Percentiles rank a stretch among this genome's conserved stretches.
Evolutionary conservation across 2,113 vertebrate genomes (phyloP).

Genomic region (Poicephalus gulielmi): DNA sequence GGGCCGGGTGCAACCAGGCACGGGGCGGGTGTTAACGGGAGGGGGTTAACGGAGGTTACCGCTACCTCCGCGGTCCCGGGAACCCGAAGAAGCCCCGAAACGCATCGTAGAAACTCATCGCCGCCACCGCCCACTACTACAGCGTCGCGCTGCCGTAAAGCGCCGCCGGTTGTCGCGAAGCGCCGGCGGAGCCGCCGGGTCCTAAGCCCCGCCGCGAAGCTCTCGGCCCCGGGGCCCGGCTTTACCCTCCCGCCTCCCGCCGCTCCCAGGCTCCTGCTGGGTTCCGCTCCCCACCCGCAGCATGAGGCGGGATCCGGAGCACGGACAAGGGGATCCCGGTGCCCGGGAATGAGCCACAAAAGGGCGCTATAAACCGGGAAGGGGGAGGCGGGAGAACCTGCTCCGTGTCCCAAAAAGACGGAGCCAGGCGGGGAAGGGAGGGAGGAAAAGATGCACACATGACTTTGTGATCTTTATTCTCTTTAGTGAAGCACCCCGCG

Average conservation of each 20-base stretch:
- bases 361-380: too few relatives aligned
- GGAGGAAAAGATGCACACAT: constrained; percentile 49
- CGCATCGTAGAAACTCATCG: neutral
- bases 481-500: constrained; percentile 27
- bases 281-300: too few relatives aligned
- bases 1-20: too few relatives aligned
- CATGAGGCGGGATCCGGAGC: too few relatives aligned
- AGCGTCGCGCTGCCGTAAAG: neutral
- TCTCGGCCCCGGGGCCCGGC: too few relatives aligned
- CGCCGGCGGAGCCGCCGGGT: neutral
- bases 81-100: constrained; percentile 29
- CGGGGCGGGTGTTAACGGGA: neutral
- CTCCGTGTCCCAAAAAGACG: neutral
- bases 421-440: neutral
- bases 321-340: too few relatives aligned
- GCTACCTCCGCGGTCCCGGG: neutral
- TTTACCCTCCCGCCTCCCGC: too few relatives aligned
- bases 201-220: too few relatives aligned
- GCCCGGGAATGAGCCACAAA: too few relatives aligned
- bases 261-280: too few relatives aligned
- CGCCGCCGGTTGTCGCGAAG: neutral
- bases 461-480: constrained; percentile 66
- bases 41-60: too few relatives aligned
- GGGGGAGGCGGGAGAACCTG: too few relatives aligned
- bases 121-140: neutral